phyloP scores from a whole-genome alignment of 2,113 vertebrate species.

The Chroicocephalus ridibundus region DNA sequence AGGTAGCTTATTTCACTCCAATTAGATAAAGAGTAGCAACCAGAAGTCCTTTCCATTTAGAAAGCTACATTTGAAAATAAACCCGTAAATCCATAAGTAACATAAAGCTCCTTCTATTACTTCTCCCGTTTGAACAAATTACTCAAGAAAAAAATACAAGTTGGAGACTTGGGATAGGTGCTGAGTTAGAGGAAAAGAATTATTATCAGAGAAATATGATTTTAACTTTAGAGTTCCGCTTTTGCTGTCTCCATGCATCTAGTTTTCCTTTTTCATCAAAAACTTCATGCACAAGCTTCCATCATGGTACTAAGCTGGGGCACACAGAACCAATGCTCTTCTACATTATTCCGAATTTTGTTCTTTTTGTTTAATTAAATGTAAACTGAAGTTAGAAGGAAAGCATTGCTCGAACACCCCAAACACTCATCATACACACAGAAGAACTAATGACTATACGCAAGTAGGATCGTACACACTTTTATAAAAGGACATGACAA shows the following conservation, averaged over 20 bases:
- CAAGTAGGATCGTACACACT: neutral
- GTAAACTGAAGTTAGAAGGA: neutral
- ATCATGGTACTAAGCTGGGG: neutral
- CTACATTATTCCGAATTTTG: neutral
- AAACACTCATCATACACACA: neutral
- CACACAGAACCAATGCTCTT: neutral
- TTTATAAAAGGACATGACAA: neutral
- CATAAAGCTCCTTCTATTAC: neutral
- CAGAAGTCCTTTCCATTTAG: neutral
- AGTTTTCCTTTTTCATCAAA: neutral
- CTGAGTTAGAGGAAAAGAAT: neutral
- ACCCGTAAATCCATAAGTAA: neutral
- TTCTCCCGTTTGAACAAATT: neutral
- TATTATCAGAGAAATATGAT: neutral
- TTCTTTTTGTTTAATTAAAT: neutral
- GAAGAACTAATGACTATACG: neutral
- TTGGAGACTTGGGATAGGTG: neutral
- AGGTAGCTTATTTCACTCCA: neutral
- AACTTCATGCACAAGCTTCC: neutral
- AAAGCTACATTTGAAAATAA: neutral
- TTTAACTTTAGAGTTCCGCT: neutral
- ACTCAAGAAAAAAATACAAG: neutral
- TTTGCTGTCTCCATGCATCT: neutral
- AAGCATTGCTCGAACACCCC: neutral
- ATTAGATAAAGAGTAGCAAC: neutral